phyloP scores from a whole-genome alignment of 2,113 vertebrate species.

The Pampusana beccarii region DNA sequence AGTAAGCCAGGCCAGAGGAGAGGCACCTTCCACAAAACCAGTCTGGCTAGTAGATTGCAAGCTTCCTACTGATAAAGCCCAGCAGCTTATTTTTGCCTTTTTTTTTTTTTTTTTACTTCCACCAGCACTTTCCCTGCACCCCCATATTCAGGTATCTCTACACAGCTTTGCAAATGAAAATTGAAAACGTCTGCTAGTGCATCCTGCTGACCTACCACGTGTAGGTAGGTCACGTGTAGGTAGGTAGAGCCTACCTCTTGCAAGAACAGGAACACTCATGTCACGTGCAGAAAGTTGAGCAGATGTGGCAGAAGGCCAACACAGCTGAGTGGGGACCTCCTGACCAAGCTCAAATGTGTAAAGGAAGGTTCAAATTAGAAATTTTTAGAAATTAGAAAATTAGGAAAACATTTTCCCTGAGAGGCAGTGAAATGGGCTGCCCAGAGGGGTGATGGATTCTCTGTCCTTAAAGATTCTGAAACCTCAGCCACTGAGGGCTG shows the following conservation, averaged over 20 bases:
- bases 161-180: neutral
- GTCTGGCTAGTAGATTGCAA: neutral
- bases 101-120: neutral
- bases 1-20: neutral
- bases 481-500: neutral
- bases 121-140: neutral
- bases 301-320: neutral
- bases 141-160: neutral
- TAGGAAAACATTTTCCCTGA: neutral
- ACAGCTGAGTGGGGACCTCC: neutral
- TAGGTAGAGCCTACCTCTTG: too few relatives aligned
- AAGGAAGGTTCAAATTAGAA: neutral
- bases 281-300: rapidly evolving
- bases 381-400: neutral
- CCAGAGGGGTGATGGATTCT: too few relatives aligned
- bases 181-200: neutral
- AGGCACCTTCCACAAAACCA: neutral
- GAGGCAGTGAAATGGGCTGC: neutral
- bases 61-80: neutral
- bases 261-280: neutral
- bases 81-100: neutral
- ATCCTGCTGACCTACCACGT: neutral
- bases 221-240: too few relatives aligned
- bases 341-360: neutral
- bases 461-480: neutral